Evolutionary conservation across 1,140 invertebrate species (phyloP).

Genomic region (Ctenoplectra terminalis): DNA sequence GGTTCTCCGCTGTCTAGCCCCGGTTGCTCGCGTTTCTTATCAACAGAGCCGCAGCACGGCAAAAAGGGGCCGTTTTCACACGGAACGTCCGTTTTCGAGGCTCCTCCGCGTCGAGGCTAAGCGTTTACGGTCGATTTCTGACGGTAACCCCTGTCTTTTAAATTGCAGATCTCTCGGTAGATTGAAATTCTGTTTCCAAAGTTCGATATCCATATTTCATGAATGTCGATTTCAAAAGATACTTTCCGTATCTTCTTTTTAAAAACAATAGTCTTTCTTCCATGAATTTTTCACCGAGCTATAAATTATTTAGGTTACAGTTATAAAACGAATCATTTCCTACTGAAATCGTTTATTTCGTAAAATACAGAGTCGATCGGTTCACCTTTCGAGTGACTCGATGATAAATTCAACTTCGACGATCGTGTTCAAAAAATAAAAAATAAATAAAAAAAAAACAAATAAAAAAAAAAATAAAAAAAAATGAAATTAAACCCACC

Average conservation of each 20-base stretch:
- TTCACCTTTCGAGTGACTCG: too few relatives aligned
- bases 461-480: neutral
- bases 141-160: neutral
- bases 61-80: neutral
- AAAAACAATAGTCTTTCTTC: too few relatives aligned
- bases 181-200: neutral
- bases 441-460: too few relatives aligned
- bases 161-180: neutral
- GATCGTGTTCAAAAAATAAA: too few relatives aligned
- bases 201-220: neutral
- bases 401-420: too few relatives aligned
- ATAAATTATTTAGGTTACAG: too few relatives aligned
- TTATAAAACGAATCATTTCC: too few relatives aligned
- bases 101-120: neutral
- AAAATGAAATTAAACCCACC: neutral
- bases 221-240: neutral
- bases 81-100: neutral
- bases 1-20: slow-evolving; percentile 26
- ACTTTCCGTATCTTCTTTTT: too few relatives aligned
- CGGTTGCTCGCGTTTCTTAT: slow-evolving; percentile 16
- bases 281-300: too few relatives aligned
- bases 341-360: too few relatives aligned
- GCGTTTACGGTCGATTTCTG: neutral
- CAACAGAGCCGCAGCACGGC: neutral
- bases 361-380: too few relatives aligned